phyloP scores from a whole-genome alignment of 2,888 invertebrate genomes.

The Tipula helvola region DNA sequence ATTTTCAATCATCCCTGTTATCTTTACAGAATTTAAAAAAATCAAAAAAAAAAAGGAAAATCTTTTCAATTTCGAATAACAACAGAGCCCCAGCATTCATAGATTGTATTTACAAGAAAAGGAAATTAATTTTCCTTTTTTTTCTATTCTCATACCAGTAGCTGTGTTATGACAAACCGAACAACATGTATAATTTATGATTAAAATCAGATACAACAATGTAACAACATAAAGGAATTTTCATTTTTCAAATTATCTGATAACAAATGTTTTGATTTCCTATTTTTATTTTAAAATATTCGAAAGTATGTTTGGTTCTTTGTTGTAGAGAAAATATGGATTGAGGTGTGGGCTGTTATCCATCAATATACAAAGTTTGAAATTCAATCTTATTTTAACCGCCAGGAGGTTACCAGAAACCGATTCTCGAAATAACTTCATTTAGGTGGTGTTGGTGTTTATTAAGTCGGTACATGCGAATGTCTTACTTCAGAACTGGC shows the following conservation, averaged over 20 bases:
- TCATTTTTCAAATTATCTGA: background rate
- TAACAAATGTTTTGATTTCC: background rate
- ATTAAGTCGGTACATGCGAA: too few species aligned
- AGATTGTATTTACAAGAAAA: background rate
- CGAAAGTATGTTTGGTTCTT: too few species aligned
- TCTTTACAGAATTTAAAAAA: background rate
- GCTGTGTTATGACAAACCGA: background rate
- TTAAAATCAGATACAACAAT: background rate
- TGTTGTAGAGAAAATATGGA: too few species aligned
- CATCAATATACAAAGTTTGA: too few species aligned
- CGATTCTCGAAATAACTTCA: too few species aligned
- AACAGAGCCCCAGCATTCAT: background rate
- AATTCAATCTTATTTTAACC: too few species aligned
- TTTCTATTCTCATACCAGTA: background rate
- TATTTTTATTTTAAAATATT: background rate
- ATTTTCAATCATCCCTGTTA: background rate
- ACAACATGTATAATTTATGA: background rate
- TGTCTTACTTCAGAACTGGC: too few species aligned
- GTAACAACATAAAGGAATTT: background rate
- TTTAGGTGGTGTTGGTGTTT: too few species aligned
- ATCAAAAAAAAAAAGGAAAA: background rate
- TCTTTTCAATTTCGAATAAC: background rate
- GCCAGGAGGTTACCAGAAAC: too few species aligned
- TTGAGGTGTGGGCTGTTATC: too few species aligned
- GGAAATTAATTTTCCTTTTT: background rate